Conservation (phyloP, 2,797 vertebrate genomes). For the Schizopygopsis malacanthus region DNA sequence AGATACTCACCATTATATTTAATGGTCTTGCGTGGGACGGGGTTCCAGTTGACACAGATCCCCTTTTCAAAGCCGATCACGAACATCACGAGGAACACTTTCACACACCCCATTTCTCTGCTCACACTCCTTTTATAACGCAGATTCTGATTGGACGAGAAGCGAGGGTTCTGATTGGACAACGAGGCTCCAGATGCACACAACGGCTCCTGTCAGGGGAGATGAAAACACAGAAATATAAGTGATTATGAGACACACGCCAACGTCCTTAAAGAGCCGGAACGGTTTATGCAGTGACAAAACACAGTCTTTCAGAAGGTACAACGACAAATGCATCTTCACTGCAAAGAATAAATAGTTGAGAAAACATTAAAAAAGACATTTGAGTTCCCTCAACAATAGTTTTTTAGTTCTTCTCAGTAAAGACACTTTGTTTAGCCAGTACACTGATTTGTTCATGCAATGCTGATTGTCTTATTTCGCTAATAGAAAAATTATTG, state of each 20-base stretch:
- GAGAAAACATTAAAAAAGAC: neutral
- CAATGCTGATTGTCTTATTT: neutral
- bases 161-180: constrained; percentile 32
- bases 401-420: too few relatives aligned
- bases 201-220: constrained; percentile 61
- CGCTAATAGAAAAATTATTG: neutral
- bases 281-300: constrained; percentile 14
- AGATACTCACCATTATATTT: constrained; percentile 77
- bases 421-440: too few relatives aligned
- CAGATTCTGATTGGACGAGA: constrained; percentile 38
- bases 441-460: neutral
- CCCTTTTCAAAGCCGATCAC: constrained; percentile 75
- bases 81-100: constrained; percentile 76
- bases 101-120: constrained; percentile 72
- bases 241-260: constrained; percentile 55
- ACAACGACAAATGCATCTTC: constrained; percentile 73
- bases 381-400: too few relatives aligned
- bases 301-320: constrained; percentile 66
- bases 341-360: neutral
- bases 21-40: constrained; percentile 80
- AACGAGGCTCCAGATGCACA: constrained; percentile 39
- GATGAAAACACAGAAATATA: constrained; percentile 57
- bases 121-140: constrained; percentile 15
- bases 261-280: constrained; percentile 4
- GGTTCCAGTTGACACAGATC: constrained; percentile 80